Evolutionary conservation across 2,113 vertebrate genomes (phyloP), one percentile per base, ranked within the genome.

Genomic region (Tragelaphus strepsiceros): DNA sequence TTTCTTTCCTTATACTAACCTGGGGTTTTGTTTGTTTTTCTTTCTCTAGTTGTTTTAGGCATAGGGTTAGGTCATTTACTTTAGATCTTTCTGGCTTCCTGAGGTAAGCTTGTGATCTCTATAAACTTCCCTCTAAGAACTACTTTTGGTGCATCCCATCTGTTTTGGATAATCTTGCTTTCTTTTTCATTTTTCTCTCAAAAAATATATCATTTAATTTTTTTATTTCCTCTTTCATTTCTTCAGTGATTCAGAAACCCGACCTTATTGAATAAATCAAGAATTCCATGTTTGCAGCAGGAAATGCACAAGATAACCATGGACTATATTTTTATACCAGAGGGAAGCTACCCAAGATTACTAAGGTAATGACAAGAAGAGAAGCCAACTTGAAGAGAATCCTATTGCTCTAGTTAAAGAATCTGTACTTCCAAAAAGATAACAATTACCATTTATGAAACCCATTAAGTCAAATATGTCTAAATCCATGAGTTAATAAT

Each of bases 401-500:
- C 54, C 82, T 17, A 61, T 8, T 89, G n/a, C 19, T 3, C 59
- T 46, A 96, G 97, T 21, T 61, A 53, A 43, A 86, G n/a, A 54
- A 71, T 32, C 16, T 87, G 28, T 71, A 32, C 8, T 94, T 92
- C 46, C 54, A 56, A 83, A 87, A 91, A 5, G 14, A 87, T 83
- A 87, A 58, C 7, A 82, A 62, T 39, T 39, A 86, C 0, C 95
- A 77, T 86, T 97, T 92, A 87, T 95, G 19, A 92, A 94, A 54
- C 14, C 84, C 8, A 84, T 80, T 30, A 90, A 94, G 24, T 71
- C 32, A 17, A 95, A 19, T 84, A 46, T 90, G 19, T 83, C 77
- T 90, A 86, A 97, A 88, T 67, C 17, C 51, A 88, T 91, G 26
- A 77, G 80, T 61, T 97, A 85, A 93, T 94, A 89, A 62, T 90